Conservation (phyloP, 1,140 invertebrate species). For the Aphelenchoides besseyi region DNA sequence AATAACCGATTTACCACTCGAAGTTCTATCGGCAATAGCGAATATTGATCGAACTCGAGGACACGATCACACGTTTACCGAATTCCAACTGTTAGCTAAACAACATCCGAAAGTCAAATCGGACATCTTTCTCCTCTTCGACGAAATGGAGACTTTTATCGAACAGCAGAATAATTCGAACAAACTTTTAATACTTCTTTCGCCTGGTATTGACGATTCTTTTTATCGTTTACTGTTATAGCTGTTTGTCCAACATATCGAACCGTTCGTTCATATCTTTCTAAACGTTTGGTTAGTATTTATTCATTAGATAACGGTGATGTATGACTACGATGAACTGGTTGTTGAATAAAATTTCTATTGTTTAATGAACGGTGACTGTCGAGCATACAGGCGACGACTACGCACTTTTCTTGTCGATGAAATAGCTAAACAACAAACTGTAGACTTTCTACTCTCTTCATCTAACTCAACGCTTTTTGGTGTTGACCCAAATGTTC, state of each 20-base stretch:
- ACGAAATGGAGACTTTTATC: background rate
- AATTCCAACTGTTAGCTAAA: background rate
- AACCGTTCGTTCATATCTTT: slow-evolving; percentile 2
- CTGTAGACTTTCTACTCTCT: too few species aligned
- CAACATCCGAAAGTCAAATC: background rate
- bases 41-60: background rate
- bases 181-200: background rate
- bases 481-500: too few species aligned
- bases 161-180: background rate
- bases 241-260: background rate
- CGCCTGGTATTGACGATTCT: background rate
- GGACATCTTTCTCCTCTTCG: background rate
- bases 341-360: too few species aligned
- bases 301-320: too few species aligned
- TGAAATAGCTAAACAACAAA: too few species aligned
- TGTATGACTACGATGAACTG: too few species aligned
- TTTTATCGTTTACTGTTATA: slow-evolving; percentile 12
- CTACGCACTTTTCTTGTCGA: too few species aligned
- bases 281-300: background rate
- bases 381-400: too few species aligned
- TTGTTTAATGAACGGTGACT: too few species aligned
- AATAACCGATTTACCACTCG: slow-evolving; percentile 14
- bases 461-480: too few species aligned
- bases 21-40: background rate
- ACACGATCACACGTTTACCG: background rate